Percentiles rank a stretch among this genome's conserved stretches.
phyloP scores from a whole-genome alignment of 1,140 invertebrate species.

The Goniozus legneri region DNA sequence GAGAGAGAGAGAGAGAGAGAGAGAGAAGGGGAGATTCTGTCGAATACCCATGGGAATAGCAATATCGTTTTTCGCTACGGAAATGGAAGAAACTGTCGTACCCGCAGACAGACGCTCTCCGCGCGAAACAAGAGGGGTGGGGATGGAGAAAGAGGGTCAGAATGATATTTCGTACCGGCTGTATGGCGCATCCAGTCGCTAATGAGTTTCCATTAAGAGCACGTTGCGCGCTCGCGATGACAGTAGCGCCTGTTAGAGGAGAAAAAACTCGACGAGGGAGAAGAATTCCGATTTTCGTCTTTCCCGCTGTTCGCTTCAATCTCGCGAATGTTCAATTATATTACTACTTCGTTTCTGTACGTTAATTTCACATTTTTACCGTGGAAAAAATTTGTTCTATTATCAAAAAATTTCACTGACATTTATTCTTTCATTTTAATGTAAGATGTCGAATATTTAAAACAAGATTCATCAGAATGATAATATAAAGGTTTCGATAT shows the following conservation, averaged over 20 bases:
- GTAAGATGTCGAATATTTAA: no score
- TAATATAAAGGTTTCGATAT: no score
- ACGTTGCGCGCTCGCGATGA: not conserved
- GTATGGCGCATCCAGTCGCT: constrained; percentile 3
- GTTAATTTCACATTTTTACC: no score
- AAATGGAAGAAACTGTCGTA: constrained; percentile 9
- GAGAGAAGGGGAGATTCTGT: constrained; percentile 1
- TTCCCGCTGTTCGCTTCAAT: not conserved
- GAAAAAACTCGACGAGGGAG: constrained; percentile 6
- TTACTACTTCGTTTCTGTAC: no score
- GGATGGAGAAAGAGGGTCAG: constrained; percentile 6
- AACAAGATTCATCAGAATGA: no score
- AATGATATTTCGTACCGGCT: constrained; percentile 6
- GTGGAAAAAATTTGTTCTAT: no score
- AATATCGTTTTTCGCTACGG: not conserved
- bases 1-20: not conserved
- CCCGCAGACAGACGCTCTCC: constrained; percentile 9
- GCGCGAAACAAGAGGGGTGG: no score
- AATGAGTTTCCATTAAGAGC: constrained; percentile 20
- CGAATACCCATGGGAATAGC: not conserved
- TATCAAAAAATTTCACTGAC: no score
- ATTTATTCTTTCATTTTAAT: no score
- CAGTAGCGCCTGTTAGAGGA: not conserved
- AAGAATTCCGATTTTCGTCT: not conserved
- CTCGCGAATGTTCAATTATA: no score